Conservation (phyloP, 2,888 invertebrate species). For the Drosophila robusta region DNA sequence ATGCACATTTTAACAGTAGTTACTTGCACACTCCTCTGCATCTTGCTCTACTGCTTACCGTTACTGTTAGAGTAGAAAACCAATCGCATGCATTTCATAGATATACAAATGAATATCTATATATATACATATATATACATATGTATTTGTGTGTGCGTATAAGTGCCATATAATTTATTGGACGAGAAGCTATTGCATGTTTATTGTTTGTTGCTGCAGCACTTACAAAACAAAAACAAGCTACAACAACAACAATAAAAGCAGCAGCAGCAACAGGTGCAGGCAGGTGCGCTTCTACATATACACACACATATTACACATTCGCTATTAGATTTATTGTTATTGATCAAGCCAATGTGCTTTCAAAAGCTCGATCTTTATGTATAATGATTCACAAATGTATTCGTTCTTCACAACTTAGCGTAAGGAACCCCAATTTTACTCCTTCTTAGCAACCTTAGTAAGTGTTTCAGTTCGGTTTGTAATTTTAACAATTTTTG, state of each 20-base stretch:
- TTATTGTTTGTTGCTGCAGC: slow-evolving; percentile 30
- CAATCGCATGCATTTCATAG: not conserved
- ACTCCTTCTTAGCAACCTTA: too few relatives aligned
- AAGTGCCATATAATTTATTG: slow-evolving; percentile 19
- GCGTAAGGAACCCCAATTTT: too few relatives aligned
- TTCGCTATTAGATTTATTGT: not conserved
- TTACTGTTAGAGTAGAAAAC: slow-evolving; percentile 22
- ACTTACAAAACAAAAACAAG: slow-evolving; percentile 21
- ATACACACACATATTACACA: slow-evolving; percentile 3
- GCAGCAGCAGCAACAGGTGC: slow-evolving; percentile 46
- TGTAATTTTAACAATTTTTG: too few relatives aligned
- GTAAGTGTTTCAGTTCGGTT: too few relatives aligned
- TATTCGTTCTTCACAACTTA: too few relatives aligned
- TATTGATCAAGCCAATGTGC: slow-evolving; percentile 6
- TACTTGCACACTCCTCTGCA: slow-evolving; percentile 14
- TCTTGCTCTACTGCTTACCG: slow-evolving; percentile 16
- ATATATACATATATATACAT: not conserved
- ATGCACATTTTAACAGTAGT: slow-evolving; percentile 42
- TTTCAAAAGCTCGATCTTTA: slow-evolving; percentile 2
- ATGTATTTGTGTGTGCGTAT: not conserved
- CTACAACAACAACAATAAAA: slow-evolving; percentile 8
- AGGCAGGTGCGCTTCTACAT: slow-evolving; percentile 23
- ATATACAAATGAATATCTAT: not conserved
- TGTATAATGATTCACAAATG: not conserved
- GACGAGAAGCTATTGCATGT: slow-evolving; percentile 44